Percentiles rank a stretch among this genome's conserved stretches.
Conservation (phyloP, 2,797 vertebrate genomes). For the Lemur catta region DNA sequence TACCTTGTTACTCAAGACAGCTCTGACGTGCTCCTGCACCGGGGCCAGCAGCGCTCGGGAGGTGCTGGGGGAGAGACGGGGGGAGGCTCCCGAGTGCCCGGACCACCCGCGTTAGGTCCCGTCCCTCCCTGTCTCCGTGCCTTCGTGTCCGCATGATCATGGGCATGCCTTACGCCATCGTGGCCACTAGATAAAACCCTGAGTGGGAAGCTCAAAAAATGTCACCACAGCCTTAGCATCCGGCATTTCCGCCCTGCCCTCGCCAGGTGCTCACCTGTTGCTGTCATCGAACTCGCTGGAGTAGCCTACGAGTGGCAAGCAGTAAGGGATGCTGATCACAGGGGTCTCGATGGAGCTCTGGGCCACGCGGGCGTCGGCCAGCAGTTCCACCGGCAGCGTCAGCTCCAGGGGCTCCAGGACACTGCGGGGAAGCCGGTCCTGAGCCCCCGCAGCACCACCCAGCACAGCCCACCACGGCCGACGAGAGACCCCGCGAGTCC, state of each 20-base stretch:
- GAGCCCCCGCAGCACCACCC: not conserved
- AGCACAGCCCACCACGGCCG: not conserved
- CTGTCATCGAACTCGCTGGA: not conserved
- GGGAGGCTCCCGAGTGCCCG: not conserved
- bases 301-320: not conserved
- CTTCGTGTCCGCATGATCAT: not conserved
- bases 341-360: conserved; percentile 57
- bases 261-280: conserved; percentile 50
- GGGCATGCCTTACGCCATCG: not conserved
- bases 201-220: not conserved
- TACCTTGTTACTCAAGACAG: conserved; percentile 30
- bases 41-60: not conserved
- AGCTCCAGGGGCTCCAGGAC: conserved; percentile 41
- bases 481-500: not conserved
- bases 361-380: not conserved
- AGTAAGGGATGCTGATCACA: conserved; percentile 57
- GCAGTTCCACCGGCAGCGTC: conserved; percentile 21
- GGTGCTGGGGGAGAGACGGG: not conserved
- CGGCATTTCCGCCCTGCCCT: not conserved
- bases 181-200: not conserved
- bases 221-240: fast-evolving
- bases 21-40: not conserved
- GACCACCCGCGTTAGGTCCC: fast-evolving
- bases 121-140: not conserved
- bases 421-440: conserved; percentile 19